Percentiles rank a stretch among this genome's conserved stretches.
Conservation (phyloP, 2,888 invertebrate genomes). For the Dermolepida albohirtum region DNA sequence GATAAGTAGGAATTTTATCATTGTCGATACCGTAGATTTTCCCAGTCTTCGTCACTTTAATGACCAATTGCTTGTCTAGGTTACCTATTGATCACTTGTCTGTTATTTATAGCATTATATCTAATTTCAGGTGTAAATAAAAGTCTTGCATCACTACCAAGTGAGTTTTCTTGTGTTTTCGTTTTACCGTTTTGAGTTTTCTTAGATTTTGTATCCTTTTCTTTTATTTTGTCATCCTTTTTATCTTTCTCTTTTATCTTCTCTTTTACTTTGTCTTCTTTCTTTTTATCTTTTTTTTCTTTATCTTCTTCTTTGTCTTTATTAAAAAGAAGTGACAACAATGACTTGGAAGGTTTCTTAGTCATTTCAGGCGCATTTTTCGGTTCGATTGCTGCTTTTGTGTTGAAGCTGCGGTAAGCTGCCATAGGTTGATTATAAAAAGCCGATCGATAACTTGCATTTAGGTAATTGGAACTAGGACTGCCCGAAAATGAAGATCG, state of each 20-base stretch:
- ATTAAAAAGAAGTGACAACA: background rate
- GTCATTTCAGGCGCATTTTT: background rate
- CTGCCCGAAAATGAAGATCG: background rate
- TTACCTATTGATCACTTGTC: background rate
- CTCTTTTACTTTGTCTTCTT: too few species aligned
- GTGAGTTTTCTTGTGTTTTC: background rate
- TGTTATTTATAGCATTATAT: background rate
- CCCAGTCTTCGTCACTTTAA: conserved; percentile 32
- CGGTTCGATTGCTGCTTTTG: background rate
- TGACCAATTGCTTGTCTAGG: background rate
- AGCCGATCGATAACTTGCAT: background rate
- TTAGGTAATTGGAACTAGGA: too few species aligned
- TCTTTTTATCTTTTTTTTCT: conserved; percentile 6
- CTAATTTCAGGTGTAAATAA: background rate
- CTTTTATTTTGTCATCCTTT: background rate
- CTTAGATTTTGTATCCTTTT: background rate
- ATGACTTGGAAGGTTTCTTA: background rate
- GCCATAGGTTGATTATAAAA: conserved; percentile 1
- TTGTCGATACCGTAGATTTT: conserved; percentile 44
- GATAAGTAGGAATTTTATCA: conserved; percentile 54
- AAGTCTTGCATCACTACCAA: background rate
- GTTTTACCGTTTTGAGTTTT: background rate
- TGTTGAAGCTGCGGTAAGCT: conserved; percentile 5
- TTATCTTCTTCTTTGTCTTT: conserved; percentile 10
- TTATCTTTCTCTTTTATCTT: background rate